Evolutionary conservation across 2,113 vertebrate genomes (phyloP).

Genomic region (Ptychochromis oligacanthus): DNA sequence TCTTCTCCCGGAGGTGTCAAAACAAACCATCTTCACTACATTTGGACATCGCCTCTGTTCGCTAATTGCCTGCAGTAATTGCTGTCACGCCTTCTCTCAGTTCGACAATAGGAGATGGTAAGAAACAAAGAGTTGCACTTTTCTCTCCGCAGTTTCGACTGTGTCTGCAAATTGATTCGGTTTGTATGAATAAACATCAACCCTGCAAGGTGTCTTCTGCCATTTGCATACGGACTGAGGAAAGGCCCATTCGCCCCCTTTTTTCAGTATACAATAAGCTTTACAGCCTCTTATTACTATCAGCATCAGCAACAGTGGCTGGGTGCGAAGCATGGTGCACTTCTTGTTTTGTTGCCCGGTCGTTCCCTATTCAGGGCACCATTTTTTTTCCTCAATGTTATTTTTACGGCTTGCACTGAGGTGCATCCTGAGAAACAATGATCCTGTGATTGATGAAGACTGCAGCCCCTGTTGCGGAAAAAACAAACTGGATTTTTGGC

Average conservation of each 20-base stretch:
- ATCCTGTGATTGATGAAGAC: not conserved
- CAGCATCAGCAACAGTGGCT: constrained; percentile 64
- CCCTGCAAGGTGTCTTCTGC: constrained; percentile 13
- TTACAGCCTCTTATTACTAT: constrained; percentile 71
- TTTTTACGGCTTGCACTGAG: not conserved
- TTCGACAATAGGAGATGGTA: constrained; percentile 32
- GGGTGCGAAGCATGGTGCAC: constrained; percentile 7
- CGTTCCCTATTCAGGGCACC: not conserved
- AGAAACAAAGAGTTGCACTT: constrained; percentile 7
- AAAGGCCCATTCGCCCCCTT: constrained; percentile 5
- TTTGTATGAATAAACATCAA: constrained; percentile 76
- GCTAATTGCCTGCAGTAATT: constrained; percentile 59
- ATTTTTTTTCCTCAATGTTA: not conserved
- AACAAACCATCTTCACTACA: constrained; percentile 41
- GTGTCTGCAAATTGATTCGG: constrained; percentile 75
- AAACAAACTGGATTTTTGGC: not conserved
- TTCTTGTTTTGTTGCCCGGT: constrained; percentile 17
- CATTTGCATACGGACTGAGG: constrained; percentile 62
- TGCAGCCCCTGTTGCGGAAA: not conserved
- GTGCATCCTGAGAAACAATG: constrained; percentile 28
- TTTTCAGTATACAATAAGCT: constrained; percentile 55
- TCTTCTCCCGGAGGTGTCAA: constrained; percentile 51
- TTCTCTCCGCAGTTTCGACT: constrained; percentile 46
- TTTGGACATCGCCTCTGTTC: constrained; percentile 55
- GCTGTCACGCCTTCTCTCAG: constrained; percentile 22